Evolutionary conservation across 1,140 invertebrate genomes (phyloP).

Genomic region (Bathynomus jamesi): DNA sequence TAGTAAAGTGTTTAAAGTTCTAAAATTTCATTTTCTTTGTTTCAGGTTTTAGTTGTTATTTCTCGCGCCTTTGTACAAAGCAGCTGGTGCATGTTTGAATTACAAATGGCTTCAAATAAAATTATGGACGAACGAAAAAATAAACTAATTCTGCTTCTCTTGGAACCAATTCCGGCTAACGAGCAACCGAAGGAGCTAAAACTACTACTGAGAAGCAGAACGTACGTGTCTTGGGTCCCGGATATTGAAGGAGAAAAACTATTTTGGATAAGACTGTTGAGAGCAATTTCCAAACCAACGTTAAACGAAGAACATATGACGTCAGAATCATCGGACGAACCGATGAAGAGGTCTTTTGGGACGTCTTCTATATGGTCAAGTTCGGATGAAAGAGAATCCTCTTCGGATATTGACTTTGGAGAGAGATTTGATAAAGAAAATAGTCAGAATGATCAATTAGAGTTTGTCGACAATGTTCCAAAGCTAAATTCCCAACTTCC

Average conservation of each 20-base stretch:
- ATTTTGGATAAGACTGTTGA: conserved; percentile 14
- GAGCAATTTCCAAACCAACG: conserved; percentile 11
- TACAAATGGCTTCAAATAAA: conserved; percentile 22
- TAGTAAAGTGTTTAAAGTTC: not conserved
- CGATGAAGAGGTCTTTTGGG: too few relatives aligned
- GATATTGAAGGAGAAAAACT: conserved; percentile 14
- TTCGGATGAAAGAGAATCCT: too few relatives aligned
- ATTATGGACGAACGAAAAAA: conserved; percentile 15
- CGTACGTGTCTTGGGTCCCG: conserved; percentile 17
- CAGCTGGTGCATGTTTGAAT: conserved; percentile 29
- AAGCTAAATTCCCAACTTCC: too few relatives aligned
- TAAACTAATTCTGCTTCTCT: conserved; percentile 20
- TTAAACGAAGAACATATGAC: not conserved
- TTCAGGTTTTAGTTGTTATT: conserved; percentile 20
- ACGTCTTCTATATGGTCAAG: too few relatives aligned
- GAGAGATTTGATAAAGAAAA: too few relatives aligned
- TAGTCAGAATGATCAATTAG: too few relatives aligned
- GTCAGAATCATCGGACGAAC: too few relatives aligned
- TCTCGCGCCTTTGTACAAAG: conserved; percentile 17
- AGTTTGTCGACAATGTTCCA: too few relatives aligned
- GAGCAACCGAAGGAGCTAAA: conserved; percentile 19
- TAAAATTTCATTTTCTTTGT: not conserved
- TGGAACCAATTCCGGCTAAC: conserved; percentile 7
- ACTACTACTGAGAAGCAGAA: conserved; percentile 15
- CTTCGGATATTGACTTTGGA: too few relatives aligned